Evolutionary conservation across 2,888 invertebrate genomes (phyloP).

Genomic region (Caenorhabditis sp.): DNA sequence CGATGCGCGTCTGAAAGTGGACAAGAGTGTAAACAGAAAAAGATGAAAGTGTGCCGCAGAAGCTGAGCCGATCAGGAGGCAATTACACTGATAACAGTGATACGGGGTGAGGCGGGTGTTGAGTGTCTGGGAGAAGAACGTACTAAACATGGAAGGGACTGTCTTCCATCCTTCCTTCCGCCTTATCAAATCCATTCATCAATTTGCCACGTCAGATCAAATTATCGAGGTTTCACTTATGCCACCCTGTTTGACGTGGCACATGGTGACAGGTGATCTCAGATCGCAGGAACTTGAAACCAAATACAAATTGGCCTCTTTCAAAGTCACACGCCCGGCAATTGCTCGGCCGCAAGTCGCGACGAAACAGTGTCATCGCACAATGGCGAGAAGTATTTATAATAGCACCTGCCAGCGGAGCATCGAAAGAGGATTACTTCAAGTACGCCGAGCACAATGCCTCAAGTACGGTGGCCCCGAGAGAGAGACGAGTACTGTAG

Average conservation of each 20-base stretch:
- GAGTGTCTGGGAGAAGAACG: constrained; percentile 3
- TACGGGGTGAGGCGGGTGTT: constrained; percentile 13
- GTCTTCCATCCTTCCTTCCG: too few relatives aligned
- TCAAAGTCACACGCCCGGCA: constrained; percentile 5
- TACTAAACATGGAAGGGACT: constrained; percentile 8
- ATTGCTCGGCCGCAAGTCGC: constrained; percentile 1
- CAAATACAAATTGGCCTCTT: constrained; percentile 7
- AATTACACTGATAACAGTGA: constrained; percentile 29
- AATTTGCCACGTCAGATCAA: constrained; percentile 47
- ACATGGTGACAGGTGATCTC: constrained; percentile 30
- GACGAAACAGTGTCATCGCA: too few relatives aligned
- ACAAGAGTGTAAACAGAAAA: constrained; percentile 13
- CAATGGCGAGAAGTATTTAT: too few relatives aligned
- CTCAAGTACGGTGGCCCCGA: constrained; percentile 1
- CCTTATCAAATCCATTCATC: constrained; percentile 38
- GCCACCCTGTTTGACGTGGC: constrained; percentile 44
- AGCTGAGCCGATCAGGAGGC: constrained; percentile 33
- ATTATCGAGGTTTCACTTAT: constrained; percentile 34
- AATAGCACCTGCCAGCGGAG: constrained; percentile 20
- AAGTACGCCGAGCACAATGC: constrained; percentile 33
- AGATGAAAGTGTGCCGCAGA: constrained; percentile 51
- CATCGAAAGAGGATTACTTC: constrained; percentile 26
- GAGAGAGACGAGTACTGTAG: not conserved
- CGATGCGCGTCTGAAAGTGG: not conserved
- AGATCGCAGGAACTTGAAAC: too few relatives aligned